Evolutionary conservation across 2,113 vertebrate genomes (phyloP).

Genomic region (Heterotilapia buettikoferi): DNA sequence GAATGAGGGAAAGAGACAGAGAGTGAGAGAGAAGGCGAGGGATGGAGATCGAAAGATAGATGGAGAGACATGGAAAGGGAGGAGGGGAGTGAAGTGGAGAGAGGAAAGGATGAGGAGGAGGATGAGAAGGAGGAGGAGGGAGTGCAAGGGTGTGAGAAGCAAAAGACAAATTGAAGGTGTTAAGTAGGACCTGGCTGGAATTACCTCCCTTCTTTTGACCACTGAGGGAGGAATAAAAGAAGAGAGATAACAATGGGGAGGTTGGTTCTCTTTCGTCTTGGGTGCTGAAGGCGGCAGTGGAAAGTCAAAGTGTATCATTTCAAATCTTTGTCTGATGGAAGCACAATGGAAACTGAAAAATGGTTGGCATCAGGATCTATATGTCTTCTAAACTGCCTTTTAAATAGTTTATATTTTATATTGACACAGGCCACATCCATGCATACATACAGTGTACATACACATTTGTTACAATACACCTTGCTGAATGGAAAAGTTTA

Average conservation of each 20-base stretch:
- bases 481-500: background rate
- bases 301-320: constrained; percentile 22
- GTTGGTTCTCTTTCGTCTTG: constrained; percentile 24
- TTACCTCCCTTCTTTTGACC: constrained; percentile 46
- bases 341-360: background rate
- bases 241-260: constrained; percentile 38
- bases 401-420: background rate
- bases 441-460: background rate
- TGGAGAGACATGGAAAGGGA: background rate
- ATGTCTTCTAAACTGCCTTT: background rate
- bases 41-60: constrained; percentile 44
- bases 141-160: constrained; percentile 1
- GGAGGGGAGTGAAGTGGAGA: background rate
- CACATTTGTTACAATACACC: background rate
- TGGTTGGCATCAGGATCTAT: background rate
- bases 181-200: constrained; percentile 45
- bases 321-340: background rate
- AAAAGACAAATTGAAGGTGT: constrained; percentile 65
- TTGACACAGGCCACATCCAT: background rate
- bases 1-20: constrained; percentile 15
- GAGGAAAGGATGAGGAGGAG: background rate
- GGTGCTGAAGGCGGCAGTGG: constrained; percentile 4
- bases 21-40: constrained; percentile 3
- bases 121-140: background rate
- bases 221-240: constrained; percentile 23